A percentile compares a stretch with the other conserved stretches of the same genome.
Conservation (phyloP, 2,797 vertebrate genomes). For the Manis crassicaudata region DNA sequence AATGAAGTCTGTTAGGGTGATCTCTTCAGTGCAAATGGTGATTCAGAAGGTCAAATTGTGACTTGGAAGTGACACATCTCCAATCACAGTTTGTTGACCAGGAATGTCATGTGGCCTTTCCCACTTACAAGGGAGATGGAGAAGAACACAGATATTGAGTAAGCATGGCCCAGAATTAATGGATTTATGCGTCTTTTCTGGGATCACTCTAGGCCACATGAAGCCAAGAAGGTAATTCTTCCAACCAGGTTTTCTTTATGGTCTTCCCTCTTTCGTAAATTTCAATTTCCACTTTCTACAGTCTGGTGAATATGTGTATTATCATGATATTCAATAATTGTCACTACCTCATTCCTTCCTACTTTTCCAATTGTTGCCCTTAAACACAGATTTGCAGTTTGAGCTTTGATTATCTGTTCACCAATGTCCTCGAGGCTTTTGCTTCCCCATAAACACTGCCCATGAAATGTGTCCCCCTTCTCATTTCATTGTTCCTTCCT, state of each 20-base stretch:
- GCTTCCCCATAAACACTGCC: background rate
- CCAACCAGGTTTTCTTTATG: background rate
- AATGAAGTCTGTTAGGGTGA: background rate
- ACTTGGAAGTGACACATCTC: background rate
- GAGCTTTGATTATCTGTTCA: background rate
- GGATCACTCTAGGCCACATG: background rate
- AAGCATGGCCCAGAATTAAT: background rate
- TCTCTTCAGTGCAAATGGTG: background rate
- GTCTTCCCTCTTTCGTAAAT: background rate
- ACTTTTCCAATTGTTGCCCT: background rate
- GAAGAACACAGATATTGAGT: background rate
- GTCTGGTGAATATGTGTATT: too few relatives aligned
- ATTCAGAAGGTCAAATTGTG: background rate
- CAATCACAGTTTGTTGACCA: background rate
- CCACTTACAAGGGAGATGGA: background rate
- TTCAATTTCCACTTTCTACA: background rate
- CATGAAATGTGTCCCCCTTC: background rate
- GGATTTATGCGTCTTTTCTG: background rate
- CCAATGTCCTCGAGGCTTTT: background rate
- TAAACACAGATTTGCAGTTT: background rate
- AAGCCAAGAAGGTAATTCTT: background rate
- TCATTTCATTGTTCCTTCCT: background rate
- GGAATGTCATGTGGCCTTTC: background rate
- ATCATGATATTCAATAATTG: background rate
- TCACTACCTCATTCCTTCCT: background rate